phyloP scores from a whole-genome alignment of 2,888 invertebrate species.

The Macrosiphum euphorbiae region DNA sequence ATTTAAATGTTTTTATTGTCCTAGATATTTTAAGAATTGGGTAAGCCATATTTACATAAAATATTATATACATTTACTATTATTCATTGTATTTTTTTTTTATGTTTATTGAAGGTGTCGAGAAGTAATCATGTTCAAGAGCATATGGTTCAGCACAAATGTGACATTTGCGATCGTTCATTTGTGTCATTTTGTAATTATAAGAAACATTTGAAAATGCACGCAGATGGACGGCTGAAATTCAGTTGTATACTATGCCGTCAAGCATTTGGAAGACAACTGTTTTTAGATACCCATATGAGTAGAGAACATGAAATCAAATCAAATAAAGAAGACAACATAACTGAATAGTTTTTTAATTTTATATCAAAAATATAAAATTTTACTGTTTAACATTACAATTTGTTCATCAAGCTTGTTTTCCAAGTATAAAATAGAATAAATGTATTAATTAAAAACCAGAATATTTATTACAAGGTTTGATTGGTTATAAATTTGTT shows the following conservation, averaged over 20 bases:
- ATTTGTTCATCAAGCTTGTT: neutral
- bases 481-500: neutral
- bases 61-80: neutral
- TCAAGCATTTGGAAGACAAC: slow-evolving; percentile 61
- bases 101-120: slow-evolving; percentile 41
- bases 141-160: slow-evolving; percentile 52
- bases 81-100: neutral
- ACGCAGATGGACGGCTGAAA: slow-evolving; percentile 54
- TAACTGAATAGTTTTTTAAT: neutral
- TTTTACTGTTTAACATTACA: neutral
- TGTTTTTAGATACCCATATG: slow-evolving; percentile 59
- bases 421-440: slow-evolving; percentile 16
- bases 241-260: slow-evolving; percentile 55
- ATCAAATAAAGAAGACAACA: slow-evolving; percentile 37
- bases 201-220: slow-evolving; percentile 63
- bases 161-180: slow-evolving; percentile 56
- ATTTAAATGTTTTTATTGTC: slow-evolving; percentile 63
- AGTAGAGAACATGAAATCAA: slow-evolving; percentile 46
- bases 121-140: slow-evolving; percentile 64
- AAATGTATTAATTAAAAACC: neutral
- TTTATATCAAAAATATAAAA: neutral
- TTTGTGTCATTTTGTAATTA: slow-evolving; percentile 63
- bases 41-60: neutral
- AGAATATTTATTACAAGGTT: neutral
- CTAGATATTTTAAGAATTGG: slow-evolving; percentile 63